These are phyloP conservation scores for Drosophila anceps DNA, from an alignment of 2,888 invertebrate species.

Conservation along the genomic window DNA sequence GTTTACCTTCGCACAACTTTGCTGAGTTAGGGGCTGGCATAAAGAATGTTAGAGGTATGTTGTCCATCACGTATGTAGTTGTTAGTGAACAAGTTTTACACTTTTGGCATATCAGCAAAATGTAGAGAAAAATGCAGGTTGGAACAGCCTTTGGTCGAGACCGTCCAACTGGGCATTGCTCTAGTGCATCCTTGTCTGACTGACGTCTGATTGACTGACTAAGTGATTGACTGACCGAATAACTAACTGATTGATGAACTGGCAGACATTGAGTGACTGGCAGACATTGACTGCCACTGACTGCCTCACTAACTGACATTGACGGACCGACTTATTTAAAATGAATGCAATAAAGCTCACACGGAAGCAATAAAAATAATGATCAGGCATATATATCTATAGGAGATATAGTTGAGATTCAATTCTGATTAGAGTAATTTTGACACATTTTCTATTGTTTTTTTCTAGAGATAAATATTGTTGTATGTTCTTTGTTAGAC, in stretches of 20 bases:
- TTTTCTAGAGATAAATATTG: no score
- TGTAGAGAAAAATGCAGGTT: not conserved
- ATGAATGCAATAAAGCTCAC: no score
- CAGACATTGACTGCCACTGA: not conserved
- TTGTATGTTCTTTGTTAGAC: no score
- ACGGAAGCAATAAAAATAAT: no score
- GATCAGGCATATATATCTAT: no score
- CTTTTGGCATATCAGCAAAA: slow-evolving; percentile 14
- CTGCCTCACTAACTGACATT: no score
- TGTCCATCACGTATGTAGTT: slow-evolving; percentile 22
- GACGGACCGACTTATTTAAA: not conserved
- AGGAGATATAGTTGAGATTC: no score
- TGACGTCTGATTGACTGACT: not conserved
- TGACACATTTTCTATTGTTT: no score
- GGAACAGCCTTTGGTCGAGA: not conserved
- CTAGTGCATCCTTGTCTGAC: not conserved
- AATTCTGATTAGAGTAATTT: no score
- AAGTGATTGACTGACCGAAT: not conserved
- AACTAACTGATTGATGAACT: not conserved
- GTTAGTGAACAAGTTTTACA: slow-evolving; percentile 13
- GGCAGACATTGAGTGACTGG: no score
- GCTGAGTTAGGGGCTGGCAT: not conserved
- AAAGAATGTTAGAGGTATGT: slow-evolving; percentile 3
- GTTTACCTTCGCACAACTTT: slow-evolving; percentile 9
- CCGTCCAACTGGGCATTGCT: not conserved